A percentile compares a stretch with the other conserved stretches of the same genome.
phyloP scores from a whole-genome alignment of 2,113 vertebrate genomes.

The Scatophagus argus region DNA sequence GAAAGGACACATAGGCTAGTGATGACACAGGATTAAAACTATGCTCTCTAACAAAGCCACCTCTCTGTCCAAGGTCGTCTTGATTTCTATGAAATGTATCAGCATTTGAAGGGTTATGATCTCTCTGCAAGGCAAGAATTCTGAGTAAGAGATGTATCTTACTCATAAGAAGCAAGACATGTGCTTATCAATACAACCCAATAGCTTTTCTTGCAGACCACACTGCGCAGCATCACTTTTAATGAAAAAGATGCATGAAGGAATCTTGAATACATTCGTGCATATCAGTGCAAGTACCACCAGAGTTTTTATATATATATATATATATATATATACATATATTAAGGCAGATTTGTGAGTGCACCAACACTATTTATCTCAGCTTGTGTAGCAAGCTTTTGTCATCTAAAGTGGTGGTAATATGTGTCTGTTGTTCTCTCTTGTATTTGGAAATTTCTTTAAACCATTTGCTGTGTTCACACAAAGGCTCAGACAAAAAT shows the following conservation, averaged over 20 bases:
- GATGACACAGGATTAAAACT: no score
- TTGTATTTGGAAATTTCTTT: neutral
- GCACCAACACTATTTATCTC: neutral
- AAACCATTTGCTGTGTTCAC: neutral
- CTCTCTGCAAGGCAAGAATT: neutral
- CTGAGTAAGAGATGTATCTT: neutral
- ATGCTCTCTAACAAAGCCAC: conserved; percentile 3
- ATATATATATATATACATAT: no score
- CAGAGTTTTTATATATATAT: conserved; percentile 5
- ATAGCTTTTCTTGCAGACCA: neutral
- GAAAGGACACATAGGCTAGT: no score
- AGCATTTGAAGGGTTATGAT: neutral
- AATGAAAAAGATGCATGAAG: conserved; percentile 25
- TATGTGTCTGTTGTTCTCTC: neutral
- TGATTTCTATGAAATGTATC: neutral
- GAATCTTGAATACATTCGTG: neutral
- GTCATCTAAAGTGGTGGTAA: neutral
- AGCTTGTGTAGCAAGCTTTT: neutral
- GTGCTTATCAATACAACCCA: neutral
- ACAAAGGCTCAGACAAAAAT: neutral
- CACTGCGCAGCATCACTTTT: neutral
- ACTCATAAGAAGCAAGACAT: no score
- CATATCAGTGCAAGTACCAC: conserved; percentile 8
- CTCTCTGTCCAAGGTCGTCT: conserved; percentile 7
- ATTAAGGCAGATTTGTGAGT: conserved; percentile 4